Base-by-base conservation (phyloP, 2,888 invertebrate species). In the Agriopis leucophaearia region DNA sequence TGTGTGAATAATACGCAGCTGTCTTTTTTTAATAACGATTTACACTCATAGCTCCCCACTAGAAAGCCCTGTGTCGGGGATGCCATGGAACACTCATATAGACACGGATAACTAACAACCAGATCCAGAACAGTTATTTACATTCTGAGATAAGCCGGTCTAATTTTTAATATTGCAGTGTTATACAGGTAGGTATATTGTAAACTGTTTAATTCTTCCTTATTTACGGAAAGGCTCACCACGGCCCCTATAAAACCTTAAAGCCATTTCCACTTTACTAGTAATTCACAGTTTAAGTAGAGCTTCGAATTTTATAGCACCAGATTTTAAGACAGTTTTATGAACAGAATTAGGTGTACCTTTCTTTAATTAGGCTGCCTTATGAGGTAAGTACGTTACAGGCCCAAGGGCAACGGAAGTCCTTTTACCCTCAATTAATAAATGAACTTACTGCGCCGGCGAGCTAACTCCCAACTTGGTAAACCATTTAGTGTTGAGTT, bases 401-500 rank as follows among this genome's bases (percentile, higher is more conserved):
- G 42, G 65, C 73, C 72, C 60, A 47, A 71, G 78, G 78, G 70
- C 71, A 55, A 40, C 70, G 73, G 71, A 74, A 75, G 77, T 74
- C 78, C 77, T 75, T 74, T 72, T 70, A 71, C 76, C 68, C 74
- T 64, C 65, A 78, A 80, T 79, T 76, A 76, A 75, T 78, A 82
- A 80, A 78, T 78, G 77, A 81, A 81, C 78, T 80, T 77, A 68
- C 64, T 70, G 64, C 69, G 70, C 50, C 60, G 66, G 69, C 42
- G 57, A 72, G 72, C 72, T 68, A 74, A 74, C 69, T 66, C 56
- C 56, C 44, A 77, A 76, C 78, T 81, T 75, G 67, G 74, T 74
- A 76, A 76, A 77, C 76, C 73, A 72, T 81, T 82, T 77, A 78
- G 66, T 71, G 74, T 75, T 73, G 66, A 61, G 79, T 82, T 81